Conservation (phyloP, 2,888 invertebrate species). For the Philereme transversata region DNA sequence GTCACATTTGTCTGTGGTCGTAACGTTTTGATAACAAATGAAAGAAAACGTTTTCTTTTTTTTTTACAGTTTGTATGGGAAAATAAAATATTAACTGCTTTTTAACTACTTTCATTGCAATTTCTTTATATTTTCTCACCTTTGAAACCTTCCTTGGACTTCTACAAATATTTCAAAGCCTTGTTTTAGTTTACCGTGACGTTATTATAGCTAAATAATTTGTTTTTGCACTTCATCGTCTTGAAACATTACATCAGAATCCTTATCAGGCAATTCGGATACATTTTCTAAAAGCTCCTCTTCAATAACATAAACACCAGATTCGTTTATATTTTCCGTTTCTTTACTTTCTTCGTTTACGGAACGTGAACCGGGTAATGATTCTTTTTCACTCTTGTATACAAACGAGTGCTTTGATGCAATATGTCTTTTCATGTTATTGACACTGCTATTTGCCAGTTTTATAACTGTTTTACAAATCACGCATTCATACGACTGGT, state of each 20-base stretch:
- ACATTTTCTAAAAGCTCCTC: background rate
- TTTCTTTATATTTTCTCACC: no score
- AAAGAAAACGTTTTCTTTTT: no score
- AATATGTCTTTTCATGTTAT: conserved; percentile 1
- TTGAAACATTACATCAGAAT: background rate
- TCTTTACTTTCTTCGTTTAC: background rate
- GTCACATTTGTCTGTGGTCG: no score
- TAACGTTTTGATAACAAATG: no score
- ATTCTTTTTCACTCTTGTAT: background rate
- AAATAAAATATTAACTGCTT: no score
- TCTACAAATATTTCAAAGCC: no score
- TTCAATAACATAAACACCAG: background rate
- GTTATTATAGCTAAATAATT: background rate
- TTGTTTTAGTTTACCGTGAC: no score
- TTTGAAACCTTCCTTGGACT: no score
- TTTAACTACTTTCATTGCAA: no score
- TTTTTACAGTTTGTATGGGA: no score
- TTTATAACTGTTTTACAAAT: background rate
- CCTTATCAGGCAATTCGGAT: background rate
- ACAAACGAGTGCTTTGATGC: background rate
- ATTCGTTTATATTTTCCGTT: background rate
- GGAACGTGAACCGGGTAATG: background rate
- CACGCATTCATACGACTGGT: background rate
- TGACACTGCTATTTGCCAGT: background rate
- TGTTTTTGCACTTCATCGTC: background rate